Percentiles rank a stretch among this genome's conserved stretches.
These are phyloP conservation scores for Falco berigora DNA, from an alignment of 2,797 vertebrate species.

Conservation along the genomic window DNA sequence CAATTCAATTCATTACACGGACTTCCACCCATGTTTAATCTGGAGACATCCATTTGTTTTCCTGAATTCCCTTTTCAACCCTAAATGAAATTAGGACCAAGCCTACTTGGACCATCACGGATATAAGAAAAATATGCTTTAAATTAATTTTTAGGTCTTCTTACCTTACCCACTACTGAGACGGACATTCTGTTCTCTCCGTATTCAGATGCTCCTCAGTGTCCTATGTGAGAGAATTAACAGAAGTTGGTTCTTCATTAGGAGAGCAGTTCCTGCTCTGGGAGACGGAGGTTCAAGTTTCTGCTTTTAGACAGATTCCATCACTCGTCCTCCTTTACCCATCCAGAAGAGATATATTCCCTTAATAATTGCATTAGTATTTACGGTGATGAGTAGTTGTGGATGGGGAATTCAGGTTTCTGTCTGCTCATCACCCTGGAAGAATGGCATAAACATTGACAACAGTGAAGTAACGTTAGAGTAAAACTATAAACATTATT, in stretches of 20 bases:
- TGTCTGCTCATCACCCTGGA: background rate
- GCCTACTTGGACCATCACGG: background rate
- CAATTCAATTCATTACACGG: conserved; percentile 26
- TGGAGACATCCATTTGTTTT: conserved; percentile 50
- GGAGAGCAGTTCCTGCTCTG: background rate
- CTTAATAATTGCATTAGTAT: background rate
- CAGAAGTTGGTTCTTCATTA: background rate
- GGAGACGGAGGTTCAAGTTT: background rate
- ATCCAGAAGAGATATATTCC: background rate
- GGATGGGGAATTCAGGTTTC: background rate
- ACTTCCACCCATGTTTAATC: conserved; percentile 54
- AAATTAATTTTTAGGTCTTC: conserved; percentile 4
- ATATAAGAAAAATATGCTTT: background rate
- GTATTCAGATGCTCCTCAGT: background rate
- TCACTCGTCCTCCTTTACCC: background rate
- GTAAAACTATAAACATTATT: background rate
- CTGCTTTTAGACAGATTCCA: background rate
- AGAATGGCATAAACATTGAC: background rate
- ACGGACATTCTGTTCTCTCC: background rate
- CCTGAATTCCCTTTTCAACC: conserved; percentile 28
- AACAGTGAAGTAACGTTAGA: background rate
- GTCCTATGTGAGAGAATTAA: background rate
- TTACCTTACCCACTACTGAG: background rate
- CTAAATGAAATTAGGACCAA: conserved; percentile 48
- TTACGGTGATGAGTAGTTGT: background rate